A percentile compares a stretch with the other conserved stretches of the same genome.
Conservation (phyloP, 2,113 vertebrate genomes). For the Corvus moneduloides region DNA sequence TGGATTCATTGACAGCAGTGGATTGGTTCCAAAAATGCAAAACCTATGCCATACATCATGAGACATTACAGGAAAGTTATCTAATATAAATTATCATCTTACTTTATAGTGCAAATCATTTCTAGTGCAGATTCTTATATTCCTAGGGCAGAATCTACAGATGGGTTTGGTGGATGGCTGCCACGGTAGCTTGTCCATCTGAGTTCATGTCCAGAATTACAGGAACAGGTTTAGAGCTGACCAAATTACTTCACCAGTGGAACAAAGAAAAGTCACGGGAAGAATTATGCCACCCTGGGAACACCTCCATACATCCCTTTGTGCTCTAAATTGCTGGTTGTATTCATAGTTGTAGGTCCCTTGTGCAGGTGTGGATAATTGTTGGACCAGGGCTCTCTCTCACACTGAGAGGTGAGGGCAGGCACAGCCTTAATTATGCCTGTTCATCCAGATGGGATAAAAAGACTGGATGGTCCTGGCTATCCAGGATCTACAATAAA, state of each 20-base stretch:
- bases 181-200: fast-evolving
- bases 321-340: not conserved
- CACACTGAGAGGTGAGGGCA: not conserved
- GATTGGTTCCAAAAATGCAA: not conserved
- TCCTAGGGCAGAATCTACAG: not conserved
- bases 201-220: not conserved
- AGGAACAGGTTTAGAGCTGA: not conserved
- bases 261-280: not conserved
- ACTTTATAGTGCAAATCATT: not conserved
- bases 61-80: not conserved
- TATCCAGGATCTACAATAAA: not conserved
- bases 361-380: not conserved
- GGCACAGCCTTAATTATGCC: not conserved
- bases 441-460: not conserved
- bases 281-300: not conserved
- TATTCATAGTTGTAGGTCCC: too few species aligned
- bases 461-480: not conserved
- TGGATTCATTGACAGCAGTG: not conserved
- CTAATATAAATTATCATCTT: not conserved
- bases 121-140: not conserved
- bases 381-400: not conserved
- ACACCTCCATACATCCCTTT: not conserved
- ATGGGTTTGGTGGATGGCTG: not conserved
- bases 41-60: not conserved
- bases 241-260: not conserved